Percentiles rank a stretch among this genome's conserved stretches.
Conservation (phyloP, 2,113 vertebrate species). For the Cyanocitta stelleri region DNA sequence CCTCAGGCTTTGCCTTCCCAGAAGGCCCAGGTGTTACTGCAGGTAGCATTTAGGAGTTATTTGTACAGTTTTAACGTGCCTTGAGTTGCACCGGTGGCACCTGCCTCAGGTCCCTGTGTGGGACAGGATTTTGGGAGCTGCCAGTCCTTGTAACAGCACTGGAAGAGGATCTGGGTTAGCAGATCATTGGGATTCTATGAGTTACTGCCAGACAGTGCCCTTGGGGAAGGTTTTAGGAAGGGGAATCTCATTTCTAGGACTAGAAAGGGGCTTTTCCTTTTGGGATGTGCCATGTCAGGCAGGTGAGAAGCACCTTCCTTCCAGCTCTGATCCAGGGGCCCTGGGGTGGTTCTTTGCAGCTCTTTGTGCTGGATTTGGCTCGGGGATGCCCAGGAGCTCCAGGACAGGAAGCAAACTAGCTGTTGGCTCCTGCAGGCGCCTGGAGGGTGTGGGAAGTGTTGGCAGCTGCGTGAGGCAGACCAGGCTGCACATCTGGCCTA, state of each 20-base stretch:
- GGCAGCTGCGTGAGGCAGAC: not conserved
- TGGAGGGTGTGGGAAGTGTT: not conserved
- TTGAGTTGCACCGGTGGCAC: not conserved
- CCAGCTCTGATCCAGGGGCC: not conserved
- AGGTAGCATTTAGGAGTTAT: not conserved
- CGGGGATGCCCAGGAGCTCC: not conserved
- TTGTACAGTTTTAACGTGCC: fast-evolving
- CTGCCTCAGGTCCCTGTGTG: fast-evolving
- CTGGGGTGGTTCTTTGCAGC: not conserved
- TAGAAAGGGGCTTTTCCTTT: not conserved
- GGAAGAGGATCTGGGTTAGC: not conserved
- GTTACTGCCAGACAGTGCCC: not conserved
- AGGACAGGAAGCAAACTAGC: not conserved
- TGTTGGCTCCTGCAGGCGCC: not conserved
- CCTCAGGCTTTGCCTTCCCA: not conserved
- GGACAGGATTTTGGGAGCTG: not conserved
- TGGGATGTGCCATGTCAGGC: not conserved
- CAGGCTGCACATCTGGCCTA: not conserved
- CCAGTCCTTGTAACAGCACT: not conserved
- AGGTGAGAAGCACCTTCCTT: not conserved
- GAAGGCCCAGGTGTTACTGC: not conserved
- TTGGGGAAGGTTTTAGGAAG: not conserved
- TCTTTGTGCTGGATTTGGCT: not conserved
- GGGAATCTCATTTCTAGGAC: not conserved
- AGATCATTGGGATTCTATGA: fast-evolving